phyloP scores from a whole-genome alignment of 2,888 invertebrate species.

The Chouioia cunea region DNA sequence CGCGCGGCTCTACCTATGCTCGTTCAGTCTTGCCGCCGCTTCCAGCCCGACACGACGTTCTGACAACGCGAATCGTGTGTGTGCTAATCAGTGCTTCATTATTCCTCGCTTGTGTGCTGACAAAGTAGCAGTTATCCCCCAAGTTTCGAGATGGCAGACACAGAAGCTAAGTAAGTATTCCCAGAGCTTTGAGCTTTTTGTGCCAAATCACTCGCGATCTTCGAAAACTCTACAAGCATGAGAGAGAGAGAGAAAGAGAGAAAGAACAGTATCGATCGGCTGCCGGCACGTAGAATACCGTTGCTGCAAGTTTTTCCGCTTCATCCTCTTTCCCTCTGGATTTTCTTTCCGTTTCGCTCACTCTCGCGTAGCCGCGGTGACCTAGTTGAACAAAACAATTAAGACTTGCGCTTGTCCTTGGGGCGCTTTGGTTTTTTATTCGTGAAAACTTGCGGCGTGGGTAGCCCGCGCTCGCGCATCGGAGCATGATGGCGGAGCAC shows the following conservation, averaged over 20 bases:
- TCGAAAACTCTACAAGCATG: constrained; percentile 13
- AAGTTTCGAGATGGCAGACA: constrained; percentile 55
- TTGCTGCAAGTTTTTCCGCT: too few relatives aligned
- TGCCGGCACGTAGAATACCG: constrained; percentile 53
- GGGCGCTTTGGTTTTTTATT: too few relatives aligned
- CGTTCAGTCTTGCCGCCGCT: constrained; percentile 56
- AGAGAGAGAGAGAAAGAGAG: constrained; percentile 45
- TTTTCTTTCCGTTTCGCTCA: constrained; percentile 47
- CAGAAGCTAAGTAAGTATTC: constrained; percentile 57
- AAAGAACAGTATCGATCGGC: constrained; percentile 41
- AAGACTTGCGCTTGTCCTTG: neutral
- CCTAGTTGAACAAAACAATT: neutral
- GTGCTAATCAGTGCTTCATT: constrained; percentile 53
- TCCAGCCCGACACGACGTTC: constrained; percentile 50
- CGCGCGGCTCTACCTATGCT: constrained; percentile 55
- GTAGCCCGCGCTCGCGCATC: neutral
- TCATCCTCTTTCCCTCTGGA: constrained; percentile 45
- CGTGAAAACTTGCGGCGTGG: neutral
- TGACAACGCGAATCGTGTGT: constrained; percentile 23
- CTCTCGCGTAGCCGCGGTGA: constrained; percentile 29
- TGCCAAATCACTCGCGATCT: neutral
- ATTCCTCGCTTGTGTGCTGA: neutral
- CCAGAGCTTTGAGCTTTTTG: constrained; percentile 4
- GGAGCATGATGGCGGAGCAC: neutral
- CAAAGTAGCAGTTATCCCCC: neutral